Conservation (phyloP, 2,113 vertebrate genomes). For the Monopterus albus region DNA sequence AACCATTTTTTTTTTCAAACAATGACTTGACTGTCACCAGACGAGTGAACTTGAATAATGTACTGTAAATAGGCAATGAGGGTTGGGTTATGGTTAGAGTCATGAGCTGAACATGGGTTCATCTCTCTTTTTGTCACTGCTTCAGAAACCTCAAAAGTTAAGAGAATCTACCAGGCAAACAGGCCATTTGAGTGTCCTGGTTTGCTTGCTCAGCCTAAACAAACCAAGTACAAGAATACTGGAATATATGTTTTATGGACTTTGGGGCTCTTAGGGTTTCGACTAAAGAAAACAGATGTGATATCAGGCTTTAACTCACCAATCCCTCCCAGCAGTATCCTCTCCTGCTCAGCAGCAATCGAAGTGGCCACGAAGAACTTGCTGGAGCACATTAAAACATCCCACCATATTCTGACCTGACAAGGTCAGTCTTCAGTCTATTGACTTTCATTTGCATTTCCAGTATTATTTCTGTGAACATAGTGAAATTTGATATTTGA, state of each 20-base stretch:
- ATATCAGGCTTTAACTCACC: slow-evolving; percentile 49
- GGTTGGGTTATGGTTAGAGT: background rate
- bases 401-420: background rate
- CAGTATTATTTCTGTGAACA: background rate
- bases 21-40: background rate
- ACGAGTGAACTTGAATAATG: background rate
- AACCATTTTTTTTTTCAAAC: background rate
- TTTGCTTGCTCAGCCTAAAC: background rate
- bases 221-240: background rate
- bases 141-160: background rate
- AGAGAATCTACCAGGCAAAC: too few species aligned
- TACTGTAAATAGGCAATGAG: too few species aligned
- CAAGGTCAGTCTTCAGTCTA: background rate
- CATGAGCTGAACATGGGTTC: too few species aligned
- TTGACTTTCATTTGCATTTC: background rate
- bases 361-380: slow-evolving; percentile 3
- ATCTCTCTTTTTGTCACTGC: too few species aligned
- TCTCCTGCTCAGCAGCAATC: slow-evolving; percentile 32
- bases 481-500: background rate
- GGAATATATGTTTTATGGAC: background rate
- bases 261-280: background rate
- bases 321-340: slow-evolving; percentile 33
- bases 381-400: background rate
- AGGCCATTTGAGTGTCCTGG: background rate
- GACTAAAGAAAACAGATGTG: background rate